Percentiles rank a stretch among this genome's conserved stretches.
phyloP scores from a whole-genome alignment of 1,140 invertebrate species.

The Lineus longissimus region DNA sequence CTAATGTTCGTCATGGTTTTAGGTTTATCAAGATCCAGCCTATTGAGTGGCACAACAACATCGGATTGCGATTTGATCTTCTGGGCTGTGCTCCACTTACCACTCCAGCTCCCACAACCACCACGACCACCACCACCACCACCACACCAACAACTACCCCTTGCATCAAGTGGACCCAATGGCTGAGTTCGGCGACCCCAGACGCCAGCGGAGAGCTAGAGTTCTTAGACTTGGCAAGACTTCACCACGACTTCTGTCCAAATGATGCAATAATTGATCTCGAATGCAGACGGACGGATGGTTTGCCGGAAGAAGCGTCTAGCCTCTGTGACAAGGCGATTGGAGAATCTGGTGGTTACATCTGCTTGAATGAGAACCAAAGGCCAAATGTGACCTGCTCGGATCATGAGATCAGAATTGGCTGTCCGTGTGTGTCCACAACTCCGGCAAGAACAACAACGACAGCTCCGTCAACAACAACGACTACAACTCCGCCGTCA shows the following conservation, averaged over 20 bases:
- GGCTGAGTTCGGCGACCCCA: conserved; percentile 49
- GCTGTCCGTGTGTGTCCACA: not conserved
- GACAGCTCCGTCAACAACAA: conserved; percentile 10
- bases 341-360: no score
- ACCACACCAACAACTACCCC: conserved; percentile 11
- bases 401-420: no score
- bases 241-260: conserved; percentile 29
- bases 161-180: conserved; percentile 50
- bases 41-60: conserved; percentile 30
- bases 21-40: conserved; percentile 28
- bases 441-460: not conserved
- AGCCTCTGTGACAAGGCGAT: no score
- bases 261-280: conserved; percentile 32
- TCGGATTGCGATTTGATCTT: conserved; percentile 35
- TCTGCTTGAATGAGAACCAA: no score
- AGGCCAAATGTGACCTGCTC: no score
- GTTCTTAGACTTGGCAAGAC: conserved; percentile 23
- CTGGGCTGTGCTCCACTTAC: conserved; percentile 35
- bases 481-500: conserved; percentile 29
- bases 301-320: not conserved
- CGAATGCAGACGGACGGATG: conserved; percentile 37
- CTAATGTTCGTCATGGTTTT: not conserved
- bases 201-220: conserved; percentile 45
- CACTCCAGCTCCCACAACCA: conserved; percentile 14
- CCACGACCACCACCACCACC: conserved; percentile 18